Evolutionary conservation across 2,888 invertebrate species (phyloP).

Genomic region (Merodon equestris): DNA sequence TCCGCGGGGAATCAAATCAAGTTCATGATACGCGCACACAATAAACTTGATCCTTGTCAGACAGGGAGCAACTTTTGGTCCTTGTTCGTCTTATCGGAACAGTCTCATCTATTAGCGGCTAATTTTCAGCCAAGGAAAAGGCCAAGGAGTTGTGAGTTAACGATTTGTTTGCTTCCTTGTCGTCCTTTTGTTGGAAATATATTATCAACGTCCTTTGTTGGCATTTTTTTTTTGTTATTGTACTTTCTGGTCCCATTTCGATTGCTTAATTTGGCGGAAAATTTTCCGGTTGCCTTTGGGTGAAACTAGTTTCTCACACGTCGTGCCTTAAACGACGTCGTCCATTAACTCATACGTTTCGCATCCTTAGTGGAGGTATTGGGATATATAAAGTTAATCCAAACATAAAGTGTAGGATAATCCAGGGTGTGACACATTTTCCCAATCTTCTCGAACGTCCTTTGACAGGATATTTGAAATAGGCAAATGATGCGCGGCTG

Average conservation of each 20-base stretch:
- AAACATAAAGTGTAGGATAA: constrained; percentile 36
- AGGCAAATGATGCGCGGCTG: constrained; percentile 39
- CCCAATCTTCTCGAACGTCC: constrained; percentile 4
- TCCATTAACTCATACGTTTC: no score
- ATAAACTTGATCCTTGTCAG: constrained; percentile 47
- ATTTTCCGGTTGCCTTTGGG: constrained; percentile 38
- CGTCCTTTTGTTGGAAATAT: constrained; percentile 31
- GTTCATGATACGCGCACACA: constrained; percentile 38
- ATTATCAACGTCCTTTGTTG: constrained; percentile 27
- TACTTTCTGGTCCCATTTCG: constrained; percentile 17
- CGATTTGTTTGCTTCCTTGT: constrained; percentile 46
- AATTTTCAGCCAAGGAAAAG: constrained; percentile 37
- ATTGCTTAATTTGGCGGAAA: constrained; percentile 64
- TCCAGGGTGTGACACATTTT: constrained; percentile 51
- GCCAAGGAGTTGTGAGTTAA: no score
- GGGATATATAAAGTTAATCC: constrained; percentile 54
- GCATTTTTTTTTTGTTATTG: constrained; percentile 12
- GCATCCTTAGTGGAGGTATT: constrained; percentile 21
- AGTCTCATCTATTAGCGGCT: constrained; percentile 51
- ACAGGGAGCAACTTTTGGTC: constrained; percentile 38
- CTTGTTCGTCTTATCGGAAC: constrained; percentile 33
- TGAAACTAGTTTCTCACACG: constrained; percentile 59
- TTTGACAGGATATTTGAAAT: constrained; percentile 26
- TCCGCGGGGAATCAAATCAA: constrained; percentile 45
- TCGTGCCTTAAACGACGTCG: no score